Base-by-base conservation (phyloP, 1,140 invertebrate species). In the Drosophila nikananu region DNA sequence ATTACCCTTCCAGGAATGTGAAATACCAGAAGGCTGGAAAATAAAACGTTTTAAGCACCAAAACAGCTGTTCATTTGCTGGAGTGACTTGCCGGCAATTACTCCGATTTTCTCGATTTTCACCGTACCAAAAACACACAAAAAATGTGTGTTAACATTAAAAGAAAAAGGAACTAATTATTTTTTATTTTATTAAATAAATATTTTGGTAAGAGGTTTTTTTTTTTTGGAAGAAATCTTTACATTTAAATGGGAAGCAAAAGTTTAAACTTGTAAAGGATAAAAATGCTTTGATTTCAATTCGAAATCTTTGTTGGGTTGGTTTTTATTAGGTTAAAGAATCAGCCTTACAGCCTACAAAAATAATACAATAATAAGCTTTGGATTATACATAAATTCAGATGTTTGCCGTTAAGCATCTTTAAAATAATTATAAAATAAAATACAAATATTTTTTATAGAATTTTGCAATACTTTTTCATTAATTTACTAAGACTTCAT, bases 31-130 rank as follows among this genome's bases (percentile, higher is more conserved):
- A 68, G 63, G 63, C 35, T 15, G 35, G 25, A 23, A 67, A 70
- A 3, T 25, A 35, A 67, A 54, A 42, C 42, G 46, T 58, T 65
- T 39, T 55, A 52, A 23, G 21, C 48, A 21, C 23, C 49, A 44
- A 81, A 81, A 81, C 80, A 81, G 79, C 80, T 81, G 80, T 48
- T 54, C 51, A 49, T 58, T 72, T 72, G 39, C n/a, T 25, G 19
- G 12, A 63, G 37, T 63, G 74, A 37, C 54, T 60, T 30, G 15
- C 46, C 64, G 46, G 37, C 46, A 78, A 64, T 68, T 65, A 65
- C 25, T 0, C 9, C 12, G 15, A 21, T 42, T 67, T 66, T 35
- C 61, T 7, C 12, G n/a, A 44, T 19, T 44, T 44, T 44, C n/a
- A 21, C 15, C 19, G 48, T 4, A 51, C 25, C 4, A 27, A 27